Base-by-base conservation (phyloP, 2,797 vertebrate genomes). In the Botia almorhae region DNA sequence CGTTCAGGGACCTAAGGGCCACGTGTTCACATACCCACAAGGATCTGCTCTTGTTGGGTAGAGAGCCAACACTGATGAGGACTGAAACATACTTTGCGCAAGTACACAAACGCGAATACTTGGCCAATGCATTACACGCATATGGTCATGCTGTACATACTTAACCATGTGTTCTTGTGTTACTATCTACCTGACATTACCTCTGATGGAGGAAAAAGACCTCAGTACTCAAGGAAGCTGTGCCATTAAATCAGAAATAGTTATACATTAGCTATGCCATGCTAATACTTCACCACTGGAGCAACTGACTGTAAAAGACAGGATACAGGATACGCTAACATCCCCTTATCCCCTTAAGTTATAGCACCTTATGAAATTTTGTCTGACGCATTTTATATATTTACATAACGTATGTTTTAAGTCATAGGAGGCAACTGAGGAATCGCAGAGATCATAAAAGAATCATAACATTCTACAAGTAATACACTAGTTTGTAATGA, bases 1-100 rank as follows among this genome's bases (percentile, higher is more conserved):
- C 84, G 81, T 88, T 83, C 85, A 81, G 39, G 53, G 19, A 86
- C 39, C n/a, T 1, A 5, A 74, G 33, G 17, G n/a, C 48, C 48
- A 39, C 10, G 14, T 76, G 79, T 51, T 46, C 60, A 36, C 23
- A 68, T 29, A 33, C 21, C 56, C 56, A 26, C 14, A 5, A 55
- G 11, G 16, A 21, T 33, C 29, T 72, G 60, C 29, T 53, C 58
- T 64, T 50, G 43, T 39, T 39, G 29, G 43, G 43, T 16, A 46
- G 19, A 7, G 13, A 80, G 71, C 46, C 74, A 26, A 23, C 7
- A 16, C n/a, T 23, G 64, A 55, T 23, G 55, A 55, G 63, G 14
- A 11, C 21, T 46, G 73, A 67, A 50, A 73, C 19, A 46, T 46
- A 46, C 10, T 46, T 46, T 2, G 10, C 10, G 36, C 36, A 39